Conservation (phyloP, 2,888 invertebrate species). For the Caenorhabditis imperialis region DNA sequence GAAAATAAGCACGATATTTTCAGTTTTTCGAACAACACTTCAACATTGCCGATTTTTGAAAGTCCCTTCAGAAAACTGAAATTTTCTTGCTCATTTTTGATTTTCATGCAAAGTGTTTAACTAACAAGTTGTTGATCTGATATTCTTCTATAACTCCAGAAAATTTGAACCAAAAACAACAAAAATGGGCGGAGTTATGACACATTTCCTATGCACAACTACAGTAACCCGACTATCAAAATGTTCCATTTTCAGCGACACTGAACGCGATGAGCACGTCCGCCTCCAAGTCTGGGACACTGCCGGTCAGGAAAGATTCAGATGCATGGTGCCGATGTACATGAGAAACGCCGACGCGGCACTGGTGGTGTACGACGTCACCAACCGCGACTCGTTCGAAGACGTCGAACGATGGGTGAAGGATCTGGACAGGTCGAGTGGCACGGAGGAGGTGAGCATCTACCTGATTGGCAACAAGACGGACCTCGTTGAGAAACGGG, state of each 20-base stretch:
- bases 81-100: no score
- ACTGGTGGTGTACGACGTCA: slow-evolving; percentile 72
- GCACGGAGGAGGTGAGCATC: slow-evolving; percentile 59
- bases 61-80: no score
- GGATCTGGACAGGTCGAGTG: slow-evolving; percentile 59
- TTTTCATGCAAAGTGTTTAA: no score
- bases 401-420: slow-evolving; percentile 68
- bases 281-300: slow-evolving; percentile 73
- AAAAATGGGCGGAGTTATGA: no score
- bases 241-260: slow-evolving; percentile 57
- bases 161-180: no score
- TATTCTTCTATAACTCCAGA: no score
- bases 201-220: no score
- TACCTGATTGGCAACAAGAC: slow-evolving; percentile 69
- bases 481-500: slow-evolving; percentile 60
- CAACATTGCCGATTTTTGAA: no score
- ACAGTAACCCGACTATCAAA: no score
- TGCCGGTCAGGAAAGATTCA: slow-evolving; percentile 73
- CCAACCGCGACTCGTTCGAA: slow-evolving; percentile 67
- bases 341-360: slow-evolving; percentile 72
- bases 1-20: no score
- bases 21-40: no score
- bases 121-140: no score
- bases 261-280: slow-evolving; percentile 46
- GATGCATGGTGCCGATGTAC: slow-evolving; percentile 76